Evolutionary conservation across 2,113 vertebrate species (phyloP), one percentile per base, ranked within the genome.

Genomic region (Crotalus tigris): DNA sequence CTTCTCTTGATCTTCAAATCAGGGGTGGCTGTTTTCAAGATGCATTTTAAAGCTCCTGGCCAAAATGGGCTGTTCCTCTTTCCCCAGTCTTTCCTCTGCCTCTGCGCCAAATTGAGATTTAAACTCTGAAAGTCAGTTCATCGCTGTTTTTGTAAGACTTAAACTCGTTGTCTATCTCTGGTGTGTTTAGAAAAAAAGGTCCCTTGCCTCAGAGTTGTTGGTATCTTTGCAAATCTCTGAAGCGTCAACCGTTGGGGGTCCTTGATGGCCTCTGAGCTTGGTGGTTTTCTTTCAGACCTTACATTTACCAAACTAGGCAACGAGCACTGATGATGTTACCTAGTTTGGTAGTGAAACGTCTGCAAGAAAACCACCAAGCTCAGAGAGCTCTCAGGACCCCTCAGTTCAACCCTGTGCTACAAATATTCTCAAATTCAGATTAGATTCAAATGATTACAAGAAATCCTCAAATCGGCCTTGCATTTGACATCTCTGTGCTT

Each of bases 391-490:
- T 9, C 7, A 51, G 7, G 7, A 8, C 49, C 49, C 49, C 49
- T 49, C 49, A 51, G 49, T 51, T 51, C 1, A 9, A 51, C 49
- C 49, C 49, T 51, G 49, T 9, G 49, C 49, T 51, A 24, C 58
- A 59, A 59, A 59, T 24, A 59, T 59, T 59, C 58, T 9, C 58
- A 51, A 51, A 51, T 51, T 51, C 49, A 9, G 49, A 51, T 8
- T 51, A 51, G 49, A 51, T 51, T 51, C 49, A 51, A 51, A 51
- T 51, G 8, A 51, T 51, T 46, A 5, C 46, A 46, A 46, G 46
- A 46, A 46, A 95, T 94, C 96, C 95, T 95, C 92, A 95, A 95
- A 93, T 90, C 61, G 88, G 92, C 89, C 90, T 53, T 29, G 26
- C 94, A 94, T 23, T 55, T 49, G 10, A 24, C 46, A 87, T 2